phyloP scores from a whole-genome alignment of 92 coral and sea anemone species.

The Phenganax subtilis region DNA sequence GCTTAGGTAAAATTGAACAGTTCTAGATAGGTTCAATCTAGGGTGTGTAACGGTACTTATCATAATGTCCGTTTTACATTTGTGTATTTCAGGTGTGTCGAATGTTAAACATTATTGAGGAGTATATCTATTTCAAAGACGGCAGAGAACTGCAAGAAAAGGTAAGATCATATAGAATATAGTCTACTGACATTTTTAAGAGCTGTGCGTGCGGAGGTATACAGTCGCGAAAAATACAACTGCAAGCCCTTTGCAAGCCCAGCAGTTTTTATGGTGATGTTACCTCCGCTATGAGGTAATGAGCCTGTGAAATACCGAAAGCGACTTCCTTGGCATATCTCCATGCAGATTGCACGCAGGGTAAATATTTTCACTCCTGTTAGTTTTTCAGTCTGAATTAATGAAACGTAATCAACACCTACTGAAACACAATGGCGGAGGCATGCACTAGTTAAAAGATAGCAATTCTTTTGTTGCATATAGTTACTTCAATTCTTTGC shows the following conservation, averaged over 20 bases:
- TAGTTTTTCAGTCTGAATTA: too few species aligned
- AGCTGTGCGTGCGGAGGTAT: background rate
- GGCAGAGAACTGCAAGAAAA: constrained; percentile 31
- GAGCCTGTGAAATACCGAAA: too few species aligned
- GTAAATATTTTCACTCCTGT: too few species aligned
- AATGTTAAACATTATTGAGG: constrained; percentile 38
- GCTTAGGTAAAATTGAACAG: too few species aligned
- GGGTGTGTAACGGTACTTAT: too few species aligned
- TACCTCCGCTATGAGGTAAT: too few species aligned
- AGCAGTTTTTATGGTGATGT: too few species aligned
- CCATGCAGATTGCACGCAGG: too few species aligned
- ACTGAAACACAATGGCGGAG: background rate
- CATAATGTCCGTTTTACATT: background rate
- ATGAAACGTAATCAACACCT: too few species aligned
- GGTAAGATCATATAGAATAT: constrained; percentile 6
- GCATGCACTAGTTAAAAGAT: background rate
- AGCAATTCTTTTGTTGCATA: background rate
- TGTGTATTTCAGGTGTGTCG: constrained; percentile 28
- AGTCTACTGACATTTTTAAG: background rate
- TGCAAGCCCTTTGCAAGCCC: too few species aligned
- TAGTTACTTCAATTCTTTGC: constrained; percentile 30
- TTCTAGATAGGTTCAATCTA: too few species aligned
- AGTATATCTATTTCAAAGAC: constrained; percentile 28
- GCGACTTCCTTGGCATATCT: too few species aligned
- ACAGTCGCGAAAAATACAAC: background rate